Base-by-base conservation (phyloP, 2,797 vertebrate species). In the Lindbergichthys nudifrons region DNA sequence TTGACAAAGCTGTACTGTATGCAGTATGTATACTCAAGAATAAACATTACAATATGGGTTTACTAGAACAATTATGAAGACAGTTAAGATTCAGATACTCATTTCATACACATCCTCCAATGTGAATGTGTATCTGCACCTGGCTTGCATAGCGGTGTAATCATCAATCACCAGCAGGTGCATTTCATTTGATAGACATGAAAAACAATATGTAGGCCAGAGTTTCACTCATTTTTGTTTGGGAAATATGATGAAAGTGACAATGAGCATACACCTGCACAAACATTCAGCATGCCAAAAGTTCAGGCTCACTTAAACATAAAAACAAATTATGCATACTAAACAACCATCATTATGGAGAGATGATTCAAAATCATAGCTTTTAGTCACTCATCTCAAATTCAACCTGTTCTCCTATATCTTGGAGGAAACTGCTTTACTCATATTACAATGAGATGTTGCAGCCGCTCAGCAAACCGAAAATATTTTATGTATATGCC, bases 241-340 rank as follows among this genome's bases (percentile, higher is more conserved):
- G 42, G 43, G 57, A 52, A 15, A 23, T 83, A 80, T 75, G 18
- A 48, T 57, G 15, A 75, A 59, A 32, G 15, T 58, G 61, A 69
- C 67, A 75, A 46, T 26, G 39, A 75, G 59, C 47, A 64, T 66
- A 81, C 73, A 79, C 70, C 67, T 70, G 57, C 12, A 5, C 68
- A 68, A 53, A 10, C 1, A 66, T 80, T 70, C 11, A 19, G 65
- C n/a, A 59, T 15, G 46, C 68, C 52, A 59, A 61, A 61, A 42
- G 50, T 77, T 76, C 54, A 58, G 62, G 19, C 10, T 64, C 66
- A 43, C 66, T 80, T 64, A 52, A 80, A 75, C 63, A 73, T 23
- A 19, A 60, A n/a, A 48, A 51, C 30, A 62, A 70, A 39, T 71
- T 65, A 59, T 83, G 66, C 66, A 78, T 77, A 79, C 19, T 21